A percentile compares a stretch with the other conserved stretches of the same genome.
These are phyloP conservation scores for Harpalus rufipes DNA, from an alignment of 2,888 invertebrate species.

Conservation along the genomic window DNA sequence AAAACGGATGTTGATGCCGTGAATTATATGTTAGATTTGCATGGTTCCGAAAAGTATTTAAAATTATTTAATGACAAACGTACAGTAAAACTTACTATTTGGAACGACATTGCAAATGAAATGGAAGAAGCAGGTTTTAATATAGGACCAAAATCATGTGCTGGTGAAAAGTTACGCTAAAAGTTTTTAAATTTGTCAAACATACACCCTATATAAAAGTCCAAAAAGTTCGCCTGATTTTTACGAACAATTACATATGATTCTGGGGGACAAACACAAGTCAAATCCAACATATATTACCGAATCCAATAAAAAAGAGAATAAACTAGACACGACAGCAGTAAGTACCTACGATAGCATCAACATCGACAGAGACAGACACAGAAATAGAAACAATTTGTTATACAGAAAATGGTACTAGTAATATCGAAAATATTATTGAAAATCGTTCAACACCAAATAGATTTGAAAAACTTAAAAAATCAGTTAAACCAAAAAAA, in stretches of 20 bases:
- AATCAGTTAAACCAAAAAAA: no score
- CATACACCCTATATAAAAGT: no score
- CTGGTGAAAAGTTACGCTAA: background rate
- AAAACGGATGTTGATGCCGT: background rate
- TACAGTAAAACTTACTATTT: background rate
- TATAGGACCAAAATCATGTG: background rate
- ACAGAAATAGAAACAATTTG: conserved; percentile 3
- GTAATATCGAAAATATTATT: no score
- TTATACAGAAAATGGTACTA: background rate
- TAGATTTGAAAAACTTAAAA: no score
- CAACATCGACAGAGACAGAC: conserved; percentile 4
- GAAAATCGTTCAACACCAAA: no score
- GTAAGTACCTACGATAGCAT: background rate
- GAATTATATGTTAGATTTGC: background rate
- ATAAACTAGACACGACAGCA: background rate
- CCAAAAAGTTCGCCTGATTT: background rate
- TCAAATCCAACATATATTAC: conserved; percentile 1
- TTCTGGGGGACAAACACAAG: background rate
- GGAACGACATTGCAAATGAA: background rate
- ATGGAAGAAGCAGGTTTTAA: background rate
- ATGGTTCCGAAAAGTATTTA: background rate
- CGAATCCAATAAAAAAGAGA: background rate
- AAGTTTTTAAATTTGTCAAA: conserved; percentile 1
- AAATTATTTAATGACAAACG: background rate
- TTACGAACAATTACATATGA: background rate